A percentile compares a stretch with the other conserved stretches of the same genome.
phyloP scores from a whole-genome alignment of 2,113 vertebrate species.

The Oryzias celebensis region DNA sequence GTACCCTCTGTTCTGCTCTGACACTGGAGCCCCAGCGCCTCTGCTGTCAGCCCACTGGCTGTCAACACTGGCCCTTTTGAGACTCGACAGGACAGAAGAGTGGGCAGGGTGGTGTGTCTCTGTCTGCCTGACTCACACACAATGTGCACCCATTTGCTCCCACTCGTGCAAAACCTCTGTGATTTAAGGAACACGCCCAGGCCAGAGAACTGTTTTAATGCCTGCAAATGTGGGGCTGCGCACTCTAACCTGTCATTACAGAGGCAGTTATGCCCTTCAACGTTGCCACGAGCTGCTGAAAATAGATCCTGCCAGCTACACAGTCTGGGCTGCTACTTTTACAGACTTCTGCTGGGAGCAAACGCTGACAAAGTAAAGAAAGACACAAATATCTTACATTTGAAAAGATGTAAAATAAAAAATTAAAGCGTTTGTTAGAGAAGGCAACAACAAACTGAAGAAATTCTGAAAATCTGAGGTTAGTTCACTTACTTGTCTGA shows the following conservation, averaged over 20 bases:
- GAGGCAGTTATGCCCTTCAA: constrained; percentile 72
- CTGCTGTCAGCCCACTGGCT: constrained; percentile 59
- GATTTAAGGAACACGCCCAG: constrained; percentile 65
- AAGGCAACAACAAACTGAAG: background rate
- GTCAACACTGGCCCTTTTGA: constrained; percentile 63
- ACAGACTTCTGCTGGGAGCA: constrained; percentile 50
- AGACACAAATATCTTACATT: background rate
- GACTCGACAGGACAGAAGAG: constrained; percentile 48
- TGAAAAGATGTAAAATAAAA: constrained; percentile 1
- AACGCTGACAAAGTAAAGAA: constrained; percentile 8
- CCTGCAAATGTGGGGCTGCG: constrained; percentile 59
- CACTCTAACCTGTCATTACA: constrained; percentile 77
- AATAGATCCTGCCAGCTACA: constrained; percentile 77
- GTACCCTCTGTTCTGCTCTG: constrained; percentile 53
- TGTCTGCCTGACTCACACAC: constrained; percentile 47
- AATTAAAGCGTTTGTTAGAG: background rate
- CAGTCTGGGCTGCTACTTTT: constrained; percentile 74
- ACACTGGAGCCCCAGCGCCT: constrained; percentile 55
- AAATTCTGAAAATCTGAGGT: background rate
- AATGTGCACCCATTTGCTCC: constrained; percentile 8
- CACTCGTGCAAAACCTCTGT: constrained; percentile 34
- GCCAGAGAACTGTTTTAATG: constrained; percentile 59
- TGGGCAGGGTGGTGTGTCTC: constrained; percentile 50
- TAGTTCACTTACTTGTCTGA: constrained; percentile 7
- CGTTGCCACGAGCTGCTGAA: constrained; percentile 72